Evolutionary conservation across 2,113 vertebrate genomes (phyloP), one percentile per base, ranked within the genome.

Genomic region (Hoplias malabaricus): DNA sequence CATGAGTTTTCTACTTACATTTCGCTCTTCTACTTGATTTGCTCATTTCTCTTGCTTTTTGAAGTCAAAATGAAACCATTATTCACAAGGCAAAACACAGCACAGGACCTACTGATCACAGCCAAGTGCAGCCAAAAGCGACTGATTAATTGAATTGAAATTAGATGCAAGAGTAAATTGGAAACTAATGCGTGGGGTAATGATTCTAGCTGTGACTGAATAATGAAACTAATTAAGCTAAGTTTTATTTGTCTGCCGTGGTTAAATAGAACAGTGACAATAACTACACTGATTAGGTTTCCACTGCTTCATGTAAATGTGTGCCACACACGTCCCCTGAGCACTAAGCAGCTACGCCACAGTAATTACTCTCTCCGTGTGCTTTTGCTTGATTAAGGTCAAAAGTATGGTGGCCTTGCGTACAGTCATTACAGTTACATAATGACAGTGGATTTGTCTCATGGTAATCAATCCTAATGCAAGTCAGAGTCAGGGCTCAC

Each of bases 381-480:
- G 54, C 36, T 19, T 73, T 54, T 21, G 3, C 40, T 73, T 61
- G 46, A 73, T 61, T 46, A 73, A 27, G 5, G 33, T 31, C 23
- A 42, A 31, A 40, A 33, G n/a, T 36, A 59, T 12, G 10, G n/a
- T 2, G 16, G 56, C 56, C 43, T 14, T 10, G 27, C 21, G 43
- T 43, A 29, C 16, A 43, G 34, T 61, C 54, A 73, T 3, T 43
- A 61, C 16, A 59, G 36, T 73, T 73, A 73, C 38, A 43, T 73
- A 61, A 73, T n/a, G 4, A 27, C 21, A 53, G 6, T 16, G 19
- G 48, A 7, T 56, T 38, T 36, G 25, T 29, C 57, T 72, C n/a
- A 40, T 40, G 9, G 27, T 36, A 57, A 56, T 73, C 38, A 61
- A 43, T 36, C 13, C 31, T 11, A 27, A 3, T 75, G 27, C 6